Percentiles rank a stretch among this genome's conserved stretches.
Evolutionary conservation across 1,140 invertebrate species (phyloP).

Genomic region (Drosophila pseudoobscura): DNA sequence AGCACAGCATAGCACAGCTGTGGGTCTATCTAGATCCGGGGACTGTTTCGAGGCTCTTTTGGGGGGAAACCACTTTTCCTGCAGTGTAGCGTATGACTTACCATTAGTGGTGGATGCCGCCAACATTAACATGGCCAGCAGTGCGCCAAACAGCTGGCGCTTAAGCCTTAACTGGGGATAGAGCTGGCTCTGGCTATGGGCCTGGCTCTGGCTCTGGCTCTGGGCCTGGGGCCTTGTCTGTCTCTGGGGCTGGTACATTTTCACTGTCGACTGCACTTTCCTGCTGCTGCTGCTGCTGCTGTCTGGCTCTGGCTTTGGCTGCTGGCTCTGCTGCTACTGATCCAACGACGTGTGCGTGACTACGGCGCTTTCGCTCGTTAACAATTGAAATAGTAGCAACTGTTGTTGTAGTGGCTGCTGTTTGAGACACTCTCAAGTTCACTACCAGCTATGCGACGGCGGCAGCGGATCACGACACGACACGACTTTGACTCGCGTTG

Average conservation of each 20-base stretch:
- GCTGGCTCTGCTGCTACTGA: constrained; percentile 6
- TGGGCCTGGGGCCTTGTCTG: constrained; percentile 25
- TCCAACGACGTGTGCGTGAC: constrained; percentile 62
- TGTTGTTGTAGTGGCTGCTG: constrained; percentile 17
- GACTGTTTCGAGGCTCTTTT: constrained; percentile 17
- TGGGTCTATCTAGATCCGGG: constrained; percentile 50
- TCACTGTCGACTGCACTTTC: constrained; percentile 69
- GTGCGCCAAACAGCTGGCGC: constrained; percentile 73
- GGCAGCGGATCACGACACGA: constrained; percentile 54
- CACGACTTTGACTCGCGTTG: constrained; percentile 26
- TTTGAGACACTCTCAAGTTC: constrained; percentile 40
- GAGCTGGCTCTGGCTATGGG: constrained; percentile 1
- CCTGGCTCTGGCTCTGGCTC: constrained; percentile 23
- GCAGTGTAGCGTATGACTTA: constrained; percentile 49
- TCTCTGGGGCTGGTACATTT: constrained; percentile 61
- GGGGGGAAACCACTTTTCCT: constrained; percentile 5
- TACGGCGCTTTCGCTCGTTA: constrained; percentile 83
- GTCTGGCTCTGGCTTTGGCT: constrained; percentile 4
- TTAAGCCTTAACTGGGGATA: constrained; percentile 29
- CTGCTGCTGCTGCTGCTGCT: constrained; percentile 12
- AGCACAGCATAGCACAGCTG: constrained; percentile 42
- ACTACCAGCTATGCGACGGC: constrained; percentile 50
- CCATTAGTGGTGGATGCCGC: constrained; percentile 62
- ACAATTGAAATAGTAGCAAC: constrained; percentile 80
- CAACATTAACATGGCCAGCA: constrained; percentile 58